Evolutionary conservation across 2,797 vertebrate species (phyloP).

Genomic region (Sebastes kiyomatsui): DNA sequence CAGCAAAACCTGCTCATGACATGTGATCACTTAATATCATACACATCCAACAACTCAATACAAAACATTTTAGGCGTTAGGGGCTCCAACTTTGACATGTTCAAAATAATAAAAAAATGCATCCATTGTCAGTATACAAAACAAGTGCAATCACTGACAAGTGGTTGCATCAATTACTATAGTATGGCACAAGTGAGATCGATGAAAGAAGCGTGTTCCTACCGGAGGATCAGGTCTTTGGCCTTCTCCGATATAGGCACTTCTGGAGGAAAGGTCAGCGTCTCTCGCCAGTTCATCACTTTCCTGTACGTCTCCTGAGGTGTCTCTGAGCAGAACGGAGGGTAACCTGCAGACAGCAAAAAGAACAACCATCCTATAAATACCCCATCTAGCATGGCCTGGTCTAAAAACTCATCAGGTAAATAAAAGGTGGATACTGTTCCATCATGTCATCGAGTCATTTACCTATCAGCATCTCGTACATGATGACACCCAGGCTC

Average conservation of each 20-base stretch:
- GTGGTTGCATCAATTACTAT: background rate
- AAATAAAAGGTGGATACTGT: accelerated
- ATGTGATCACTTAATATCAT: background rate
- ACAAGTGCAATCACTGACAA: background rate
- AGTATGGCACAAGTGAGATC: background rate
- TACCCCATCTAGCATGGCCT: background rate
- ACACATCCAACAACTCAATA: background rate
- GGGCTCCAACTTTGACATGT: background rate
- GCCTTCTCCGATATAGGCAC: slow-evolving; percentile 99
- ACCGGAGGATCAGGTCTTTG: slow-evolving; percentile 98
- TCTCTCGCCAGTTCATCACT: slow-evolving; percentile 99
- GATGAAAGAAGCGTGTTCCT: background rate
- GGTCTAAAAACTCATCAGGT: background rate
- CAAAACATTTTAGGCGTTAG: background rate
- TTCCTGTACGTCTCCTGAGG: slow-evolving; percentile 99
- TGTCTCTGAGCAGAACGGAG: slow-evolving; percentile 98
- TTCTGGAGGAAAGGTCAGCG: slow-evolving; percentile 95
- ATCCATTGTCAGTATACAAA: background rate
- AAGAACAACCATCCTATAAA: background rate
- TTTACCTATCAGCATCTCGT: slow-evolving; percentile 97
- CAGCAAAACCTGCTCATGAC: slow-evolving; percentile 91
- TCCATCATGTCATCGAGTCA: background rate
- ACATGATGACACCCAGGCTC: slow-evolving; percentile 98
- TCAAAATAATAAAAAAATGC: background rate
- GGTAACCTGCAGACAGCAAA: slow-evolving; percentile 87